Evolutionary conservation across 1,140 invertebrate species (phyloP), one percentile per base, ranked within the genome.

Genomic region (Zaprionus gabonicus): DNA sequence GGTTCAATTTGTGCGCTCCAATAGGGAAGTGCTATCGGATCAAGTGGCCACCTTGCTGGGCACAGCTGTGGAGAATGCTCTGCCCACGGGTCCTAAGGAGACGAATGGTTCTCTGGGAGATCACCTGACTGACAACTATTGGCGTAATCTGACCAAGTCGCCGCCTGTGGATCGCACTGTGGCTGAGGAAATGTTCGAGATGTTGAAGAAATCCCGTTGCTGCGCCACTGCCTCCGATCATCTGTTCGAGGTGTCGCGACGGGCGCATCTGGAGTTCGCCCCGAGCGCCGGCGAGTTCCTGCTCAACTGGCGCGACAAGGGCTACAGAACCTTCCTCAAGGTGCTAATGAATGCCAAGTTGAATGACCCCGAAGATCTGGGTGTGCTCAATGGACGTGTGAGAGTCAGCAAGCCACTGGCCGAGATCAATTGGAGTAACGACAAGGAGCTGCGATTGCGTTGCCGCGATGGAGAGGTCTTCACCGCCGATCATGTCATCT

Each of bases 401-500:
- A 60, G 86, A 5, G 92, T 94, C 3, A 93, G 93, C 44, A 94
- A 93, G 84, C 92, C 93, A 80, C 94, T 95, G 0, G 71, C 76
- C 1, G 92, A 93, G 68, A 94, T 95, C 15, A 78, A 91, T n/a
- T 95, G 93, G 93, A n/a, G n/a, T 4, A 55, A 28, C 1, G 23
- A 17, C 2, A 70, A 78, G 5, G 60, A 90, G 27, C 12, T 92
- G 13, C 64, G 76, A 5, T 92, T 96, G 2, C 93, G 91, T 25
- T 96, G 95, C 71, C 93, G 92, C 56, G 95, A 96, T 81, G 95
- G 95, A 1, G 93, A 94, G 28, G 64, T 93, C 4, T 94, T 94
- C 71, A 80, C 87, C 2, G 94, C 95, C 4, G 95, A 96, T 84
- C 95, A 95, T 91, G 94, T 96, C 2, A 95, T 97, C 57, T 93